A percentile compares a stretch with the other conserved stretches of the same genome.
phyloP scores from a whole-genome alignment of 1,140 invertebrate genomes.

The Pantala flavescens region DNA sequence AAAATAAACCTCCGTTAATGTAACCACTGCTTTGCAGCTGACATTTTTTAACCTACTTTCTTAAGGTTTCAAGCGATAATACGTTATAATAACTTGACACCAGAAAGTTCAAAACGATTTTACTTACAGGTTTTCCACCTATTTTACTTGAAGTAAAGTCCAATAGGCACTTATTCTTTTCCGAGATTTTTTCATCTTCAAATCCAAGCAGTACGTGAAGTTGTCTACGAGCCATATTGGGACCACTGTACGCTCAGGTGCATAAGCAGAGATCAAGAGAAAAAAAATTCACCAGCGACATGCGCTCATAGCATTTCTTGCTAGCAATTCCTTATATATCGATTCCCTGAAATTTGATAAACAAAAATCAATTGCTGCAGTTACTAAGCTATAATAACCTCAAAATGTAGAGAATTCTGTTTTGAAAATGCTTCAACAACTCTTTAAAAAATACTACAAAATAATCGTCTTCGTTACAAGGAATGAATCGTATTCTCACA shows the following conservation, averaged over 20 bases:
- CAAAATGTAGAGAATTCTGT: no score
- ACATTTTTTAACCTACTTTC: neutral
- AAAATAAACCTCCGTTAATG: neutral
- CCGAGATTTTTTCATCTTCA: conserved; percentile 53
- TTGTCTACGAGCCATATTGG: neutral
- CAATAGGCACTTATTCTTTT: conserved; percentile 47
- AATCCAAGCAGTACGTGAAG: conserved; percentile 48
- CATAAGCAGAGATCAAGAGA: neutral
- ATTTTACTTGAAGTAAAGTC: conserved; percentile 59
- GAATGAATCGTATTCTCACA: no score
- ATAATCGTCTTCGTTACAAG: no score
- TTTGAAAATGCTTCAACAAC: no score
- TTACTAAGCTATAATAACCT: no score
- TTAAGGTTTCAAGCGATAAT: neutral
- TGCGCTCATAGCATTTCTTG: neutral
- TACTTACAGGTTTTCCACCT: conserved; percentile 53
- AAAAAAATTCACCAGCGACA: neutral
- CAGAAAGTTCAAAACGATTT: neutral
- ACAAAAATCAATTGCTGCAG: no score
- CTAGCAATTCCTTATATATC: neutral
- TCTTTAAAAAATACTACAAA: no score
- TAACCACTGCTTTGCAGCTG: neutral
- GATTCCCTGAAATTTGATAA: neutral
- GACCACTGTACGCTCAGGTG: neutral
- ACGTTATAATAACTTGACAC: neutral